phyloP scores from a whole-genome alignment of 2,888 invertebrate genomes.

The Oscheius sp. region DNA sequence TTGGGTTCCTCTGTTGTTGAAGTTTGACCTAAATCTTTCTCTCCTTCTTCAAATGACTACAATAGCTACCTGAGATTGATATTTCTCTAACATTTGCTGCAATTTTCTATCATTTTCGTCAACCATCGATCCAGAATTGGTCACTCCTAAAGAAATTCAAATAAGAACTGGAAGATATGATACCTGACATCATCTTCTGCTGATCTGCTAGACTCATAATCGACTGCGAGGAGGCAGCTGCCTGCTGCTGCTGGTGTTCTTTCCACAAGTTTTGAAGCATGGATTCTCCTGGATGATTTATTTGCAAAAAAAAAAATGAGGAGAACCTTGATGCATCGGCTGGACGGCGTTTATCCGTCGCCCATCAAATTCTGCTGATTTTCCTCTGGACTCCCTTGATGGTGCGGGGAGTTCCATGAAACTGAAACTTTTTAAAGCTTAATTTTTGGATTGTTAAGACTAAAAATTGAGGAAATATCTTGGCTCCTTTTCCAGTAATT shows the following conservation, averaged over 20 bases:
- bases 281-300: slow-evolving; percentile 29
- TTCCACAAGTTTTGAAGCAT: slow-evolving; percentile 26
- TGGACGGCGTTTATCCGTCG: slow-evolving; percentile 46
- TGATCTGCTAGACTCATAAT: neutral
- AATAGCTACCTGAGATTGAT: slow-evolving; percentile 52
- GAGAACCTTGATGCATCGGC: slow-evolving; percentile 35
- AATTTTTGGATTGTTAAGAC: too few relatives aligned
- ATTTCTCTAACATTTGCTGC: slow-evolving; percentile 67
- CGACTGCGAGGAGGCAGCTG: neutral
- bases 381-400: slow-evolving; percentile 26
- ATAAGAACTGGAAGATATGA: neutral
- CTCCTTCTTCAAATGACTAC: neutral
- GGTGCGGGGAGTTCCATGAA: slow-evolving; percentile 12
- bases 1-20: slow-evolving; percentile 35
- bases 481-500: too few relatives aligned
- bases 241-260: slow-evolving; percentile 30
- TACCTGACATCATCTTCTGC: slow-evolving; percentile 12
- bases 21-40: slow-evolving; percentile 38
- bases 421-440: too few relatives aligned
- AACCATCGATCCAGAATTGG: neutral
- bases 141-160: neutral
- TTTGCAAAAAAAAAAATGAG: neutral
- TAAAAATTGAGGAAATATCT: too few relatives aligned
- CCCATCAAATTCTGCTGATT: slow-evolving; percentile 37
- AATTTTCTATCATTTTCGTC: slow-evolving; percentile 57